These are phyloP conservation scores for Tetragnatha montana DNA, from an alignment of 2,888 invertebrate genomes.

Conservation along the genomic window DNA sequence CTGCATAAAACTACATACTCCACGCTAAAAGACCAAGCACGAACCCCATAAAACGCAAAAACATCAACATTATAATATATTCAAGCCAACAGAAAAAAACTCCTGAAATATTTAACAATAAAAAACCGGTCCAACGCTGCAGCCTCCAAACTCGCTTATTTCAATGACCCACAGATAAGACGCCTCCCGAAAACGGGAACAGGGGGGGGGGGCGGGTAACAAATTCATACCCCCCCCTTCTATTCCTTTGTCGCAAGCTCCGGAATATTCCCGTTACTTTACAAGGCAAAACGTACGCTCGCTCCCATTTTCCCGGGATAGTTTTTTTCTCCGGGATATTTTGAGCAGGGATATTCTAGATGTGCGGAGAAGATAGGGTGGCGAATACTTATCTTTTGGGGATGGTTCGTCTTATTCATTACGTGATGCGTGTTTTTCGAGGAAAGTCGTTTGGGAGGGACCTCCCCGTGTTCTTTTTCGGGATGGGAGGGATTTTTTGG, in stretches of 20 bases:
- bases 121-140: slow-evolving; percentile 15
- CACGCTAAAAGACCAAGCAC: too few relatives aligned
- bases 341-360: slow-evolving; percentile 12
- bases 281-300: slow-evolving; percentile 30
- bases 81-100: neutral
- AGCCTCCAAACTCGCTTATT: slow-evolving; percentile 43
- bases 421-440: slow-evolving; percentile 25
- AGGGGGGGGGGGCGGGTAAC: slow-evolving; percentile 38
- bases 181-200: slow-evolving; percentile 45
- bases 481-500: neutral
- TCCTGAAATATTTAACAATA: slow-evolving; percentile 41
- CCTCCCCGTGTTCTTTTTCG: slow-evolving; percentile 20
- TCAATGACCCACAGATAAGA: slow-evolving; percentile 61
- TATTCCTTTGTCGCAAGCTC: slow-evolving; percentile 19
- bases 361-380: slow-evolving; percentile 25
- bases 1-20: too few relatives aligned
- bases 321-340: slow-evolving; percentile 13
- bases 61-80: neutral
- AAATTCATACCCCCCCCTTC: slow-evolving; percentile 40
- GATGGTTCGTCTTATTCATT: slow-evolving; percentile 40
- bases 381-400: slow-evolving; percentile 45
- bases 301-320: slow-evolving; percentile 18
- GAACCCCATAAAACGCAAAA: too few relatives aligned
- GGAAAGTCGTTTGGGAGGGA: neutral
- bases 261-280: slow-evolving; percentile 55